These are phyloP conservation scores for Pygocentrus nattereri DNA, from an alignment of 2,797 vertebrate genomes.

Conservation along the genomic window DNA sequence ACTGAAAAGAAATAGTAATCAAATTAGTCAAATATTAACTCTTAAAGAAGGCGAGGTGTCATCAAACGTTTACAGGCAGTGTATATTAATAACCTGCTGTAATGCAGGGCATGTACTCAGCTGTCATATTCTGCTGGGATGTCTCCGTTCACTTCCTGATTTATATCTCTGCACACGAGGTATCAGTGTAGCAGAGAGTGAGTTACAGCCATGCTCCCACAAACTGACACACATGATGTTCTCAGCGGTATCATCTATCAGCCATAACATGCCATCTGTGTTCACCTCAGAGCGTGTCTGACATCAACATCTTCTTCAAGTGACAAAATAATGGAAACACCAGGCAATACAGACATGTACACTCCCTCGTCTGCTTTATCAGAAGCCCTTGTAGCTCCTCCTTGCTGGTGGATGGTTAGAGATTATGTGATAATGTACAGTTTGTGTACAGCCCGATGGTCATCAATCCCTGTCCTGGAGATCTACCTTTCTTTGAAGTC, in stretches of 20 bases:
- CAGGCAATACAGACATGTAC: too few relatives aligned
- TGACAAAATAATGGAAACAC: neutral
- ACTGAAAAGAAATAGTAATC: too few relatives aligned
- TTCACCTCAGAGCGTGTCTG: conserved; percentile 7
- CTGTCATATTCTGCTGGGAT: conserved; percentile 8
- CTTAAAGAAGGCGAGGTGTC: neutral
- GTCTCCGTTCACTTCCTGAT: conserved; percentile 24
- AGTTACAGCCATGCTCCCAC: conserved; percentile 7
- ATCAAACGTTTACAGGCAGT: neutral
- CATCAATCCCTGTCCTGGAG: too few relatives aligned
- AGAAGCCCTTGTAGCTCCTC: too few relatives aligned
- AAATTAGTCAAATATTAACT: neutral
- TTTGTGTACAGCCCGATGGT: too few relatives aligned
- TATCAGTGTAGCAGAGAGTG: conserved; percentile 17
- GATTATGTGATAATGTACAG: too few relatives aligned
- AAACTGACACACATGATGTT: conserved; percentile 3
- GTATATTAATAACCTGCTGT: conserved; percentile 54
- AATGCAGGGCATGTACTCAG: conserved; percentile 33
- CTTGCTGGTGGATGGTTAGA: too few relatives aligned
- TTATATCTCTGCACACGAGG: conserved; percentile 32
- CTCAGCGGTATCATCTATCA: conserved; percentile 34
- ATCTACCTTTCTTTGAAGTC: too few relatives aligned
- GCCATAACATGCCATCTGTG: conserved; percentile 10
- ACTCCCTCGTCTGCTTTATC: too few relatives aligned
- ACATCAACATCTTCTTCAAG: neutral